phyloP scores from a whole-genome alignment of 2,113 vertebrate species.

The Platysternon megacephalum region DNA sequence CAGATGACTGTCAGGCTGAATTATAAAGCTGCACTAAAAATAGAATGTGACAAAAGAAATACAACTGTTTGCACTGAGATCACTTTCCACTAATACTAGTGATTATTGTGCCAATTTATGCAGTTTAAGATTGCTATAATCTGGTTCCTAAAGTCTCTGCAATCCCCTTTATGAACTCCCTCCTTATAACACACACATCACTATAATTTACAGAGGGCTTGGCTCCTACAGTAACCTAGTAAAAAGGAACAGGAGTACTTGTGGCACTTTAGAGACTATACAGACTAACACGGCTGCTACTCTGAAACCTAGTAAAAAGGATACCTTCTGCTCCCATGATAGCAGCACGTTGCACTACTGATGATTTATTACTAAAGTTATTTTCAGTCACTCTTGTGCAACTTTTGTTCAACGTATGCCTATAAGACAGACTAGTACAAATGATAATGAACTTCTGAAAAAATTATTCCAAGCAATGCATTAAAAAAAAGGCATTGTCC shows the following conservation, averaged over 20 bases:
- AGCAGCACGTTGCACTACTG: not conserved
- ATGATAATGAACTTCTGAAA: not conserved
- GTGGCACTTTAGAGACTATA: too few species aligned
- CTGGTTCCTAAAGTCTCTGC: not conserved
- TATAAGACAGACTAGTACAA: not conserved
- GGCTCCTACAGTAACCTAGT: not conserved
- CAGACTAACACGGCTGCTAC: too few species aligned
- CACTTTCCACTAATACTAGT: not conserved
- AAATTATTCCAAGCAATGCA: not conserved
- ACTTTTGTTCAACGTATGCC: not conserved
- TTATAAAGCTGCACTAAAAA: not conserved
- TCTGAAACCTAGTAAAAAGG: not conserved
- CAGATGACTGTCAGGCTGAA: not conserved
- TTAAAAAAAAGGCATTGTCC: fast-evolving
- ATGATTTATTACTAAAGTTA: not conserved
- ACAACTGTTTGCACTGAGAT: not conserved
- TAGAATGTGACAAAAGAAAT: not conserved
- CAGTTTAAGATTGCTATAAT: not conserved
- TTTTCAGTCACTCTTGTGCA: not conserved
- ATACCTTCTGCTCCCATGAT: not conserved
- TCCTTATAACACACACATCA: not conserved
- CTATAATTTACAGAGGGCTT: not conserved
- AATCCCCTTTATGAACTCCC: not conserved
- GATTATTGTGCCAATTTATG: not conserved
- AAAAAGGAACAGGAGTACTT: too few species aligned